Conservation (phyloP, 2,888 invertebrate genomes). For the Cyclophora punctaria region DNA sequence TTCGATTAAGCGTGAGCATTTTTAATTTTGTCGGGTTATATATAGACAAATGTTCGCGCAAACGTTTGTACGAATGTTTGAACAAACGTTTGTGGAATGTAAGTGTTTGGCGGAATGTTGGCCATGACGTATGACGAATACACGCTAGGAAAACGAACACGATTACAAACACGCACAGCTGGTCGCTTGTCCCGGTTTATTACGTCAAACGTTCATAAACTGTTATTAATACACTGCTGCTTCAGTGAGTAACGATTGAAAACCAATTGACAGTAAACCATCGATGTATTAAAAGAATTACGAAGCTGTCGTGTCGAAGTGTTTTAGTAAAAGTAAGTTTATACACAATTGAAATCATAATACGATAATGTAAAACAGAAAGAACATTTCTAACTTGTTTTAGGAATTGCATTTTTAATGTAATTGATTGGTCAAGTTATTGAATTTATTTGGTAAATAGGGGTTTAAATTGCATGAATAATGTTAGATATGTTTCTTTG, state of each 20-base stretch:
- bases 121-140: slow-evolving; percentile 36
- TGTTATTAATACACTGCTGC: slow-evolving; percentile 23
- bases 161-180: slow-evolving; percentile 61
- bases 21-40: slow-evolving; percentile 8
- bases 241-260: not conserved
- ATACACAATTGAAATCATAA: too few relatives aligned
- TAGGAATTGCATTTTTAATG: too few relatives aligned
- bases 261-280: not conserved
- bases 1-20: slow-evolving; percentile 2
- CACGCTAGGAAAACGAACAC: slow-evolving; percentile 56
- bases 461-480: too few relatives aligned
- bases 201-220: slow-evolving; percentile 12
- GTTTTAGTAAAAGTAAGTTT: too few relatives aligned
- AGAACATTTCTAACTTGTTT: too few relatives aligned
- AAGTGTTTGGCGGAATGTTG: slow-evolving; percentile 29
- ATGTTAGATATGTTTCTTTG: too few relatives aligned
- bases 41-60: slow-evolving; percentile 19
- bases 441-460: too few relatives aligned
- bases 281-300: not conserved
- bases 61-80: slow-evolving; percentile 27
- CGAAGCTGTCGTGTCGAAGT: not conserved
- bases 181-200: slow-evolving; percentile 29
- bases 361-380: not conserved
- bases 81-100: slow-evolving; percentile 22
- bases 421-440: too few relatives aligned